Evolutionary conservation across 1,140 invertebrate genomes (phyloP).

Genomic region (Onthophagus taurus): DNA sequence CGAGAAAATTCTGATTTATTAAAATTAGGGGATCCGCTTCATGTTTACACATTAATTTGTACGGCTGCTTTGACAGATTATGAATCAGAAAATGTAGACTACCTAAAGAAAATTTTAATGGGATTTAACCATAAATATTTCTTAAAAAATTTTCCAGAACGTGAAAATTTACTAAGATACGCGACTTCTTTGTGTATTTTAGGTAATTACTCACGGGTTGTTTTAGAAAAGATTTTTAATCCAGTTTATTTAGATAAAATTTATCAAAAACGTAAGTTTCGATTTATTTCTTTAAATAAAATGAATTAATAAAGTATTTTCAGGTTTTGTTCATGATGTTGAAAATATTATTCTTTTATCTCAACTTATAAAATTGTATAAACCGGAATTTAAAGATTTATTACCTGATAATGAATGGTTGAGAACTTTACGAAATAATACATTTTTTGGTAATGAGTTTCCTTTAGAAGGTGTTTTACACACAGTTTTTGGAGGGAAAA

Average conservation of each 20-base stretch:
- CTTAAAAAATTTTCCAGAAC: neutral
- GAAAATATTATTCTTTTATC: constrained; percentile 44
- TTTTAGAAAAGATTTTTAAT: neutral
- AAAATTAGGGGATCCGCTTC: constrained; percentile 27
- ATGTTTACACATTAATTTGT: constrained; percentile 41
- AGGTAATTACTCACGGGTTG: neutral
- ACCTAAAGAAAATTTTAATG: constrained; percentile 36
- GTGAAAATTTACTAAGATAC: too few species aligned
- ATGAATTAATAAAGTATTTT: constrained; percentile 13
- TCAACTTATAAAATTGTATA: constrained; percentile 45
- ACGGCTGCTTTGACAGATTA: constrained; percentile 47
- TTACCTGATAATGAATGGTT: constrained; percentile 32
- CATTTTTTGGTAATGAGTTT: constrained; percentile 24
- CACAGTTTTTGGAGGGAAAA: constrained; percentile 37
- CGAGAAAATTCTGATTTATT: constrained; percentile 34
- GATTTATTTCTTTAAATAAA: neutral
- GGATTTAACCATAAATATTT: constrained; percentile 17
- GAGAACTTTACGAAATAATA: constrained; percentile 17
- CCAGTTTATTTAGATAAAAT: neutral
- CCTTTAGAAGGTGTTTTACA: constrained; percentile 35
- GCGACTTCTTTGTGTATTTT: neutral
- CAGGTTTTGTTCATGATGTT: constrained; percentile 38
- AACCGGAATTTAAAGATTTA: constrained; percentile 39
- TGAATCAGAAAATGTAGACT: constrained; percentile 41
- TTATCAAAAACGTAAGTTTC: neutral